Conservation (phyloP, 1,140 invertebrate species). For the Calosoma granatense region DNA sequence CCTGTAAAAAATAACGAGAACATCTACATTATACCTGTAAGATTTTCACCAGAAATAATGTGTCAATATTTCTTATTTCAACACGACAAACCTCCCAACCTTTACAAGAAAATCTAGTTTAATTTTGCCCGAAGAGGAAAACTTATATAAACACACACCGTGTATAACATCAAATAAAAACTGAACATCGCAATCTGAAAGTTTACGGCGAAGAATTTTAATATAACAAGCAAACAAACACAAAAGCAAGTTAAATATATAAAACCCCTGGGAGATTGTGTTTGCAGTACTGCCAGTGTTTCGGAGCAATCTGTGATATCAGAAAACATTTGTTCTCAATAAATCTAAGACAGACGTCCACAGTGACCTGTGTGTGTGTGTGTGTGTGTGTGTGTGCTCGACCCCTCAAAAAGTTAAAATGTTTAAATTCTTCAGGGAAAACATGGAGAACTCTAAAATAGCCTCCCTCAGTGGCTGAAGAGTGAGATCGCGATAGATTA, state of each 20-base stretch:
- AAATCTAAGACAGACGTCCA: background rate
- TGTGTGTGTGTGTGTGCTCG: no score
- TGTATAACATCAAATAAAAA: no score
- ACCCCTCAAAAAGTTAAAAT: slow-evolving; percentile 17
- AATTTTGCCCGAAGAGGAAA: no score
- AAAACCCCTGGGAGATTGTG: background rate
- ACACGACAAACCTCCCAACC: no score
- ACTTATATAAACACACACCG: no score
- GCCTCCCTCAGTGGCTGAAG: no score
- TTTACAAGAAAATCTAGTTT: no score
- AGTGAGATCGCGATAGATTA: no score
- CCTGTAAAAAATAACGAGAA: slow-evolving; percentile 28
- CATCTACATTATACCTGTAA: slow-evolving; percentile 1
- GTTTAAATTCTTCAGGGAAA: slow-evolving; percentile 19
- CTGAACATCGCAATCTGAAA: no score
- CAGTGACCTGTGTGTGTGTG: slow-evolving; percentile 13
- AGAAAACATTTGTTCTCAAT: slow-evolving; percentile 12
- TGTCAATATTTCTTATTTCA: no score
- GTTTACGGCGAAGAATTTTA: background rate
- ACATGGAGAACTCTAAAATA: background rate
- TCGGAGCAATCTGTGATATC: slow-evolving; percentile 1
- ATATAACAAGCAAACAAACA: background rate
- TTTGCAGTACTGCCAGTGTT: background rate
- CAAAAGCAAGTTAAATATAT: background rate
- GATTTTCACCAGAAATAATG: no score